Conservation (phyloP, 2,113 vertebrate species). For the Morone saxatilis region DNA sequence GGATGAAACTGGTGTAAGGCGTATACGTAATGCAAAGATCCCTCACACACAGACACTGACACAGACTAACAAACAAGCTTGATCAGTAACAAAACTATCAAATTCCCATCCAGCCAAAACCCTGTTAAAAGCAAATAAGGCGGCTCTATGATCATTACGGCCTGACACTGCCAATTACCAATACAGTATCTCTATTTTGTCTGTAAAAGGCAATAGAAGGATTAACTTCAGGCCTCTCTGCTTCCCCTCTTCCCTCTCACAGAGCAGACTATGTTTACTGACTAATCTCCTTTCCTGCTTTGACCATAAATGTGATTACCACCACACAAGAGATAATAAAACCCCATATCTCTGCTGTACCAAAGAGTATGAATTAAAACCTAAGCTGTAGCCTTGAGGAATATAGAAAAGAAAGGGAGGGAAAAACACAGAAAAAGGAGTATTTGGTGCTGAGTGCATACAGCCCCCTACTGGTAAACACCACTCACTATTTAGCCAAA, state of each 20-base stretch:
- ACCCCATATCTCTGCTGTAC: constrained; percentile 68
- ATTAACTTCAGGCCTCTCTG: constrained; percentile 70
- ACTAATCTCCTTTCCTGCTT: constrained; percentile 79
- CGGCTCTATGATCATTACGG: constrained; percentile 57
- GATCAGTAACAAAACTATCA: constrained; percentile 36
- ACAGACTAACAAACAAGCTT: background rate
- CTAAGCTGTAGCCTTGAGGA: constrained; percentile 80
- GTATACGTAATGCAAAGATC: background rate
- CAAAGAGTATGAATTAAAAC: constrained; percentile 80
- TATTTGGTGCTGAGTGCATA: constrained; percentile 69
- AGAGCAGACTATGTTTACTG: constrained; percentile 70
- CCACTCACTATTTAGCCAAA: constrained; percentile 54
- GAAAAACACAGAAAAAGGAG: constrained; percentile 37
- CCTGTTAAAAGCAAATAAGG: constrained; percentile 53
- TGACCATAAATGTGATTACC: constrained; percentile 84
- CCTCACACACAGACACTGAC: background rate
- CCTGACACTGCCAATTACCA: constrained; percentile 64
- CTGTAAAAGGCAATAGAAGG: constrained; percentile 64
- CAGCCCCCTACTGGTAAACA: constrained; percentile 84
- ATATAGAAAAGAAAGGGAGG: constrained; percentile 42
- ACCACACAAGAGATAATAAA: constrained; percentile 80
- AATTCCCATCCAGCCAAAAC: constrained; percentile 32
- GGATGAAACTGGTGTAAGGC: background rate
- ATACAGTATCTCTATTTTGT: constrained; percentile 60
- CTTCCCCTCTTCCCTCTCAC: constrained; percentile 54